These are phyloP conservation scores for Ispidina picta DNA, from an alignment of 2,797 vertebrate species.

Conservation along the genomic window DNA sequence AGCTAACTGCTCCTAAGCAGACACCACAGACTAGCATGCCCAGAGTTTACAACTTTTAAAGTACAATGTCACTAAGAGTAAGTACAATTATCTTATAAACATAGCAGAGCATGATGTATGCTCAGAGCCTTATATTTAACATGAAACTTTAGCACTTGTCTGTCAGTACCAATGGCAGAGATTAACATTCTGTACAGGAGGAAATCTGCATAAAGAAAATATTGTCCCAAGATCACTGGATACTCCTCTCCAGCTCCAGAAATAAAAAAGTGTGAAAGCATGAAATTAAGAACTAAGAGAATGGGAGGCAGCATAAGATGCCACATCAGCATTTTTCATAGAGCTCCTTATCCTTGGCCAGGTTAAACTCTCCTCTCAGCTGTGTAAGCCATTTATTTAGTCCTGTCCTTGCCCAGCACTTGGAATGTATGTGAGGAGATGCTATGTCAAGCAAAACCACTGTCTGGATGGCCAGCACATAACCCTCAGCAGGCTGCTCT, in stretches of 20 bases:
- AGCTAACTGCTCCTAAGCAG: background rate
- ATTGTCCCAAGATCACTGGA: background rate
- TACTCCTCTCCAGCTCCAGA: background rate
- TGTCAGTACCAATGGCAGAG: background rate
- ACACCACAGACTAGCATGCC: background rate
- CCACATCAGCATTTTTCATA: background rate
- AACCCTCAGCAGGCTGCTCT: background rate
- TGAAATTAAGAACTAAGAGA: background rate
- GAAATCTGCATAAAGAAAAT: constrained; percentile 47
- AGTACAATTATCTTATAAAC: background rate
- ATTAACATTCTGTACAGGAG: background rate
- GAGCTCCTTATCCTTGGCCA: background rate
- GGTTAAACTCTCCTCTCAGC: background rate
- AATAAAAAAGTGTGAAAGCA: background rate
- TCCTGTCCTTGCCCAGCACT: background rate
- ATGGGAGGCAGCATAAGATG: background rate
- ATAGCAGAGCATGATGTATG: background rate
- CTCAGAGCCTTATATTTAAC: background rate
- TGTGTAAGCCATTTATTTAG: background rate
- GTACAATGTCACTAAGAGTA: background rate
- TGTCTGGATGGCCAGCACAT: background rate
- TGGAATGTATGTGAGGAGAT: background rate
- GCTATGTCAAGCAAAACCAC: background rate
- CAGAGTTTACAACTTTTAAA: background rate
- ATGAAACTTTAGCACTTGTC: constrained; percentile 16